These are phyloP conservation scores for Etheostoma spectabile DNA, from an alignment of 2,113 vertebrate genomes.

Conservation along the genomic window DNA sequence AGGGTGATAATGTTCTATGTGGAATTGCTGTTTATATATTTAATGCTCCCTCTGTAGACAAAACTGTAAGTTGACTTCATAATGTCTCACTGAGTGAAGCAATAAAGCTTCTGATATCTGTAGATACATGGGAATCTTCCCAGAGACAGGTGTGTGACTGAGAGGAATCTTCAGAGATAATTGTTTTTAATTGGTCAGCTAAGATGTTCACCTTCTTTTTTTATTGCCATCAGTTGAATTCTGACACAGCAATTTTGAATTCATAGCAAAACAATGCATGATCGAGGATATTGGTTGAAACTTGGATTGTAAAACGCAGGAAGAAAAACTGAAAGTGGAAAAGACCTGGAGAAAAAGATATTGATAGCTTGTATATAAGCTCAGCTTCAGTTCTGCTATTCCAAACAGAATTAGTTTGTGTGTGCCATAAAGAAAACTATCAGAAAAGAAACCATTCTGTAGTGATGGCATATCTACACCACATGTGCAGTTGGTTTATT, in stretches of 20 bases:
- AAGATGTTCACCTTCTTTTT: constrained; percentile 33
- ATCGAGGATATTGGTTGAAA: neutral
- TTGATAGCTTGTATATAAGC: constrained; percentile 45
- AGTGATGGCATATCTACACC: constrained; percentile 25
- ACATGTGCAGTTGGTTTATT: constrained; percentile 19
- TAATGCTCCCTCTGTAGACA: neutral
- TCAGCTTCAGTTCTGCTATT: constrained; percentile 23
- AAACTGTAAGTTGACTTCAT: neutral
- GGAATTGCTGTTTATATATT: neutral
- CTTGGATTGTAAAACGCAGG: neutral
- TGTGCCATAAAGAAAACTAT: constrained; percentile 6
- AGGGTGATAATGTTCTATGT: neutral
- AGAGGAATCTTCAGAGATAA: neutral
- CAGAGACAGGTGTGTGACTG: neutral
- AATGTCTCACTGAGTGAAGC: neutral
- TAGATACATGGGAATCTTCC: neutral
- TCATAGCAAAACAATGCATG: constrained; percentile 16
- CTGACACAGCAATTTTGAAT: constrained; percentile 10
- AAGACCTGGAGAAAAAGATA: constrained; percentile 11
- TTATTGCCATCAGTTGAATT: constrained; percentile 19
- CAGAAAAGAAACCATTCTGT: constrained; percentile 3
- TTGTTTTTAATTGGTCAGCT: neutral
- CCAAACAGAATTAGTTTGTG: constrained; percentile 20
- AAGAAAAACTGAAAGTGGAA: constrained; percentile 3
- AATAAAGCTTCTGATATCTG: neutral